Percentiles rank a stretch among this genome's conserved stretches.
Evolutionary conservation across 2,888 invertebrate species (phyloP).

Genomic region (Scelioninae gen. 2): DNA sequence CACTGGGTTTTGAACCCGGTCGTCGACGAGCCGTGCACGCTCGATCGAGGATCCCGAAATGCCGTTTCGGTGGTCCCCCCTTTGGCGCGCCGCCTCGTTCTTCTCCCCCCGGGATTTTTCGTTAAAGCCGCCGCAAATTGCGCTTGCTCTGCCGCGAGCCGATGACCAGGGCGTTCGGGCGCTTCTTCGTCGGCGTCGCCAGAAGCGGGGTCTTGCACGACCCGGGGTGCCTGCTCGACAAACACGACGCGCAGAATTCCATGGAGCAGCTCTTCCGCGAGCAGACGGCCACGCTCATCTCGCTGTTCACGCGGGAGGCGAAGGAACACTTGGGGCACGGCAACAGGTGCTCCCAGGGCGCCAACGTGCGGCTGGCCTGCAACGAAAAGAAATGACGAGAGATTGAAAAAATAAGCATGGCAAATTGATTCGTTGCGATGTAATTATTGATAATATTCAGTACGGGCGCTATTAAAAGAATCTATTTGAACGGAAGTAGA

Average conservation of each 20-base stretch:
- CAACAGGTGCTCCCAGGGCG: constrained; percentile 70
- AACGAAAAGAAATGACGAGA: constrained; percentile 61
- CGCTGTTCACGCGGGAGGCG: constrained; percentile 70
- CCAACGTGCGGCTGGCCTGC: constrained; percentile 72
- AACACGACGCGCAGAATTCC: constrained; percentile 72
- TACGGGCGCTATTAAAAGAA: no score
- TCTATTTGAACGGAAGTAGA: no score
- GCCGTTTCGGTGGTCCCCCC: no score
- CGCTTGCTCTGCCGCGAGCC: constrained; percentile 73
- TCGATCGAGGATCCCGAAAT: no score
- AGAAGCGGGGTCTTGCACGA: constrained; percentile 72
- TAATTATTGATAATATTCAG: no score
- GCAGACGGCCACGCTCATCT: constrained; percentile 71
- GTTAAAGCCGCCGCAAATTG: constrained; percentile 72
- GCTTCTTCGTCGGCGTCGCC: constrained; percentile 73
- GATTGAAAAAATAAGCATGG: no score
- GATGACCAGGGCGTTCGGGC: constrained; percentile 67
- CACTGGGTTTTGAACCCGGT: no score
- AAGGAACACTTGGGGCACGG: constrained; percentile 73
- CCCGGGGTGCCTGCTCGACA: constrained; percentile 69
- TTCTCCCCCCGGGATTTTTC: background rate
- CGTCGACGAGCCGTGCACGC: no score
- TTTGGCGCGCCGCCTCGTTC: background rate
- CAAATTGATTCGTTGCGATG: no score
- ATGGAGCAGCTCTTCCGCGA: constrained; percentile 71